Evolutionary conservation across 1,140 invertebrate genomes (phyloP), one percentile per base, ranked within the genome.

Genomic region (Diorhabda carinulata): DNA sequence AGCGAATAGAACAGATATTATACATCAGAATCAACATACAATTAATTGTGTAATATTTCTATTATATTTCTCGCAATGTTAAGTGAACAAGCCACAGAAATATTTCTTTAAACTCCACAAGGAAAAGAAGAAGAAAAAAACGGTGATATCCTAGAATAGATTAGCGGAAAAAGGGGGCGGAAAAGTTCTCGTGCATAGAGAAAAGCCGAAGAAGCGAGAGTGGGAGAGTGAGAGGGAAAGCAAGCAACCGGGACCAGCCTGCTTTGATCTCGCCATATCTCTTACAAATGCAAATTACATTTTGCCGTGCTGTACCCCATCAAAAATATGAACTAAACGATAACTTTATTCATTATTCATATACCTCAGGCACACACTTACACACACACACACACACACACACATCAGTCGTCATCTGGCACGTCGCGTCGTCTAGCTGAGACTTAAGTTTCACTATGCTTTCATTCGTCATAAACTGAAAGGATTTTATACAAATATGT

Each of bases 291-390:
- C 80, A 81, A 81, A 81, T 81, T 81, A 78, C 78, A 81, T 81
- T 81, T 81, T 74, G 75, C 76, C 75, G 73, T 77, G 73, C 76
- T 75, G 78, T 79, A 77, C 78, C 78, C 77, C 76, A 79, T 80
- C 79, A 80, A 81, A 81, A 81, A 81, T 81, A 80, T 81, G 80
- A 81, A 80, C 80, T 81, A 81, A 81, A 81, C 80, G 79, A 81
- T 81, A 80, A 81, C 79, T 79, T 75, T 80, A 80, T 81, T 81
- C 78, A 81, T 81, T 81, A 81, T 81, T 81, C 79, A 81, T 81
- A 81, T 81, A 79, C 79, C 78, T 76, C 76, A 72, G 74, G 79
- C 78, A 74, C 66, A 60, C 42, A 67, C 52, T 25, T 25, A 25
- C 25, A 25, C 25, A 25, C 25, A 25, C 25, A 25, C 25, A 25